Conservation (phyloP, 2,888 invertebrate species). For the Hermaeophaga mercurialis region DNA sequence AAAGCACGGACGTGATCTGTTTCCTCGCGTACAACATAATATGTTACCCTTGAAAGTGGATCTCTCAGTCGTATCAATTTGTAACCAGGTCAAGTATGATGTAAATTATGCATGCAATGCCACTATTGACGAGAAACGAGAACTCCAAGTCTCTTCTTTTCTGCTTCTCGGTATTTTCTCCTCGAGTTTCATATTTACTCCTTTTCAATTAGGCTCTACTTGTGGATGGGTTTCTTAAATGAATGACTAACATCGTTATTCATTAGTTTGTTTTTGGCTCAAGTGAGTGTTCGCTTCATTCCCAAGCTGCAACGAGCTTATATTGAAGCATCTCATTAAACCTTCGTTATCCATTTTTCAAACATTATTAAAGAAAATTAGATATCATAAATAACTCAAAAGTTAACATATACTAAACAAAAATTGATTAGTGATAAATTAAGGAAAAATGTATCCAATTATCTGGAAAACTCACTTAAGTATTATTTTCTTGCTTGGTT, state of each 20-base stretch:
- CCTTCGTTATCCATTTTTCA: no score
- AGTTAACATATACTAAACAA: no score
- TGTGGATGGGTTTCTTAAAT: conserved; percentile 39
- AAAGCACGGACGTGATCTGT: conserved; percentile 2
- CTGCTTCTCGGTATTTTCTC: conserved; percentile 21
- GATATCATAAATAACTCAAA: no score
- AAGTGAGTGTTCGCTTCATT: conserved; percentile 31
- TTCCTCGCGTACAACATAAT: conserved; percentile 10
- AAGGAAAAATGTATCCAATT: no score
- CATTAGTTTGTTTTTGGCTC: conserved; percentile 35
- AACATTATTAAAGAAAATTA: no score
- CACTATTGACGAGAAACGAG: conserved; percentile 17
- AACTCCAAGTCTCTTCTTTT: neutral
- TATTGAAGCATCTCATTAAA: conserved; percentile 13
- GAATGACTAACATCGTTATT: conserved; percentile 42
- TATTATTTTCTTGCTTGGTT: no score
- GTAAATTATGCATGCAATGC: conserved; percentile 36
- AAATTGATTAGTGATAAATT: no score
- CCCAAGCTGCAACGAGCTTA: conserved; percentile 13
- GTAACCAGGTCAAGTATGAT: conserved; percentile 36
- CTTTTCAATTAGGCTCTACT: conserved; percentile 40
- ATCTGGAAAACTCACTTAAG: no score
- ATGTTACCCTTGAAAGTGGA: conserved; percentile 14
- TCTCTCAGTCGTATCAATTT: conserved; percentile 17
- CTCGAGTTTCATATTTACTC: conserved; percentile 16